Base-by-base conservation (phyloP, 2,113 vertebrate species). In the Progne subis region DNA sequence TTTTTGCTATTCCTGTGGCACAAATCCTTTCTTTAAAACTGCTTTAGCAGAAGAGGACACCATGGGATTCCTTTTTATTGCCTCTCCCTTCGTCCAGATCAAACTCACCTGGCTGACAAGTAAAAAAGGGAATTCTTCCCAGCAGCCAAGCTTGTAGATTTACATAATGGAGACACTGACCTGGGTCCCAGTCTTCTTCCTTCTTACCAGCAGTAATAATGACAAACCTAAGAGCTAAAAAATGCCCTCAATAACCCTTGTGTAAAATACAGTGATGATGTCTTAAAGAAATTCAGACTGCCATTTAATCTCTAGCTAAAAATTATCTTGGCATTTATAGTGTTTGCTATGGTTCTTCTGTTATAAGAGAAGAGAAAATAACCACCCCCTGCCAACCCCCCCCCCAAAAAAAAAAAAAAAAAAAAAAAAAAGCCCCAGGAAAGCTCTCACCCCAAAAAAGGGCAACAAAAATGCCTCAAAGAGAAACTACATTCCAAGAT, bases 311-410 rank as follows among this genome's bases (percentile, higher is more conserved):
- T 18, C 23, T 23, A 59, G 28, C 24, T 70, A 47, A 67, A 88
- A 83, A n/a, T 52, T n/a, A 17, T 14, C 14, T 56, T 64, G 13
- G 11, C 55, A 29, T 82, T 56, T 41, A 11, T 39, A 75, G 61
- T 21, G 41, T n/a, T 86, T 6, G 9, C 3, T 34, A 0, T 77
- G 26, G 28, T 31, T 44, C 13, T 64, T 72, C 52, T 32, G 19
- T 28, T 16, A n/a, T 3, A 53, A 21, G 14, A 37, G 19, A 13
- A 68, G 18, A 50, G 25, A 29, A 24, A 75, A 53, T 23, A 77
- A 43, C 4, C 41, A 43, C 12, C 1, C 2, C 6, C 14, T 12
- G 5, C 6, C 37, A 7, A 37, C 37, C 18, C 21, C 8, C 5
- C 14, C 4, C 7, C 37, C 7, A 37, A 37, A 7, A 37, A 37